Base-by-base conservation (phyloP, 2,888 invertebrate genomes). In the Sinhomidia bicolor region DNA sequence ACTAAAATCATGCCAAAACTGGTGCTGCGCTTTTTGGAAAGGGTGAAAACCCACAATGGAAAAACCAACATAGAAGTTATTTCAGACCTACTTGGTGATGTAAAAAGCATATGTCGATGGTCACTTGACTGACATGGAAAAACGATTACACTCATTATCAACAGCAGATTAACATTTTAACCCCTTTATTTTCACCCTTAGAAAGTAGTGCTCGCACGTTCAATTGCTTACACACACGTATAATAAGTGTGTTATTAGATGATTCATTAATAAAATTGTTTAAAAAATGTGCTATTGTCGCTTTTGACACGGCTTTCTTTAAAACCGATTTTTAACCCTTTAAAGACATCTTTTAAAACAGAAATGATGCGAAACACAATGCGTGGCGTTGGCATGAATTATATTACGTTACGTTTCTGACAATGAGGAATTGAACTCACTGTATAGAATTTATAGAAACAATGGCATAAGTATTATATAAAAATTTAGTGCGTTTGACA, bases 91-190 rank as follows among this genome's bases (percentile, higher is more conserved):
- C 14, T 0, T 62, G 60, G 71, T 74, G 80, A 4, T 62, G 60
- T 68, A 86, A 79, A 79, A 88, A 88, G 79, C 82, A 84, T 79
- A 88, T 78, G 79, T 78, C 84, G 57, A 83, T 79, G 54, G 71
- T 78, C 89, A 89, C 84, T 88, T 89, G 90, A 89, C 85, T 85
- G 85, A 86, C 89, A 71, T 88, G 87, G 90, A 86, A 89, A 90
- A 90, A 91, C 90, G 91, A 91, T 91, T 91, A 91, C 89, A 87
- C 89, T 91, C 90, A 89, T 87, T 78, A 89, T 79, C 86, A 79
- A 51, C 60, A 68, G 68, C 36, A 26, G 54, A 84, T 84, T 85
- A 84, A 78, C 71, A 82, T 83, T 83, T 78, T 82, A 62, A 88
- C 54, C 80, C 80, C 71, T 57, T 79, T 80, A 60, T 62, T 74